Evolutionary conservation across 2,888 invertebrate species (phyloP).

Genomic region (Drosophila rellima): DNA sequence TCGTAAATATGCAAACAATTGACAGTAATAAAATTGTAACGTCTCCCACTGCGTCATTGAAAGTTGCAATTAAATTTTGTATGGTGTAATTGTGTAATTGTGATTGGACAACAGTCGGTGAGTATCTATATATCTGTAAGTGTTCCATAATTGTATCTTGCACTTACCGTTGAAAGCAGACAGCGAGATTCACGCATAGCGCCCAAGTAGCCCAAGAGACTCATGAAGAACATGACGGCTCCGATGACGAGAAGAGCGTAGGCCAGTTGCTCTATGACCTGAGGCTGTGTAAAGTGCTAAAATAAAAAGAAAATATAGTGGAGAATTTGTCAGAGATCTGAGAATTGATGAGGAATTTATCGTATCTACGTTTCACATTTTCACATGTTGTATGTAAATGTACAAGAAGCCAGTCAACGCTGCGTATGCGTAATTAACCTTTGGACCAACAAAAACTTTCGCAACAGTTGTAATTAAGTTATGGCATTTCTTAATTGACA

Average conservation of each 20-base stretch:
- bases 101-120: slow-evolving; percentile 26
- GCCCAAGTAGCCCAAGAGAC: slow-evolving; percentile 91
- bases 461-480: slow-evolving; percentile 62
- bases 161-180: slow-evolving; percentile 89
- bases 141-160: slow-evolving; percentile 18
- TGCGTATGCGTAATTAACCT: slow-evolving; percentile 74
- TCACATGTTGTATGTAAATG: slow-evolving; percentile 35
- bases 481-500: slow-evolving; percentile 46
- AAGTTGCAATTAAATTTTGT: slow-evolving; percentile 28
- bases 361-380: slow-evolving; percentile 1
- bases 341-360: slow-evolving; percentile 36
- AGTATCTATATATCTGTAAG: slow-evolving; percentile 1
- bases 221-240: slow-evolving; percentile 90
- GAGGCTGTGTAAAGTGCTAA: slow-evolving; percentile 88
- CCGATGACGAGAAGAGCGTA: slow-evolving; percentile 90
- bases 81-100: slow-evolving; percentile 40
- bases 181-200: slow-evolving; percentile 90
- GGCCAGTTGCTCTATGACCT: slow-evolving; percentile 89
- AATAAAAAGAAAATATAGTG: slow-evolving; percentile 46
- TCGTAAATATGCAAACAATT: slow-evolving; percentile 50
- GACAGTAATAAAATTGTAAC: too few species aligned
- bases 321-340: slow-evolving; percentile 2
- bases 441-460: slow-evolving; percentile 46
- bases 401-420: slow-evolving; percentile 23
- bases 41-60: slow-evolving; percentile 29